Evolutionary conservation across 2,797 vertebrate species (phyloP).

Genomic region (Microctenopoma stevenorrisi): DNA sequence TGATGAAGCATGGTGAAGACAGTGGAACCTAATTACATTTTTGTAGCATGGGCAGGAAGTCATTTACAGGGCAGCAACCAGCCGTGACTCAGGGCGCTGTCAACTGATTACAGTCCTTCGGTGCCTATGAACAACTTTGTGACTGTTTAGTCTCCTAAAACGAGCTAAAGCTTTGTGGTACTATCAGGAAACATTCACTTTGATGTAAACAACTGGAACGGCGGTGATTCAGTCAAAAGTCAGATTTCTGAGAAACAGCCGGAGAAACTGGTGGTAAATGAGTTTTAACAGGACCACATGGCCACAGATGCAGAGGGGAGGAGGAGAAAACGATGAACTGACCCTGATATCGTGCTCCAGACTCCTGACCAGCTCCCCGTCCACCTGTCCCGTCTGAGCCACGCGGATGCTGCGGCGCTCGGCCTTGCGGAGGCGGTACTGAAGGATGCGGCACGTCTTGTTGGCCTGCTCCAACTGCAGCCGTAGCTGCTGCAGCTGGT

Average conservation of each 20-base stretch:
- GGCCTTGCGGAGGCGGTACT: slow-evolving; percentile 96
- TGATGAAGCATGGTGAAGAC: slow-evolving; percentile 68
- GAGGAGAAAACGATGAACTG: background rate
- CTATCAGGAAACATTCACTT: slow-evolving; percentile 25
- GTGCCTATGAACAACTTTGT: slow-evolving; percentile 40
- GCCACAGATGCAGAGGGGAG: background rate
- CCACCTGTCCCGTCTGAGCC: slow-evolving; percentile 94
- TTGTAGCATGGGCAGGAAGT: slow-evolving; percentile 54
- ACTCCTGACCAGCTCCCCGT: slow-evolving; percentile 92
- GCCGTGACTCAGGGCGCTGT: slow-evolving; percentile 61
- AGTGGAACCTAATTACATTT: slow-evolving; percentile 49
- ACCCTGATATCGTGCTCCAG: slow-evolving; percentile 99
- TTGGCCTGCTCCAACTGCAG: slow-evolving; percentile 96
- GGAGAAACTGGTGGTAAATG: slow-evolving; percentile 20
- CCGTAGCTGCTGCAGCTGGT: slow-evolving; percentile 93
- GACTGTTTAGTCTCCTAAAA: slow-evolving; percentile 22
- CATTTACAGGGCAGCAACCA: slow-evolving; percentile 45
- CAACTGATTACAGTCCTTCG: slow-evolving; percentile 46
- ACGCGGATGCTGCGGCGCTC: slow-evolving; percentile 95
- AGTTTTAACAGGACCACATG: slow-evolving; percentile 23
- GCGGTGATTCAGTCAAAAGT: slow-evolving; percentile 55
- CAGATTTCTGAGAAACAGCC: slow-evolving; percentile 25
- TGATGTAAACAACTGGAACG: slow-evolving; percentile 34
- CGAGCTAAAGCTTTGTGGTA: slow-evolving; percentile 48
- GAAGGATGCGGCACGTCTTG: slow-evolving; percentile 95